phyloP scores from a whole-genome alignment of 2,797 vertebrate genomes.

The Pipistrellus pygmaeus region DNA sequence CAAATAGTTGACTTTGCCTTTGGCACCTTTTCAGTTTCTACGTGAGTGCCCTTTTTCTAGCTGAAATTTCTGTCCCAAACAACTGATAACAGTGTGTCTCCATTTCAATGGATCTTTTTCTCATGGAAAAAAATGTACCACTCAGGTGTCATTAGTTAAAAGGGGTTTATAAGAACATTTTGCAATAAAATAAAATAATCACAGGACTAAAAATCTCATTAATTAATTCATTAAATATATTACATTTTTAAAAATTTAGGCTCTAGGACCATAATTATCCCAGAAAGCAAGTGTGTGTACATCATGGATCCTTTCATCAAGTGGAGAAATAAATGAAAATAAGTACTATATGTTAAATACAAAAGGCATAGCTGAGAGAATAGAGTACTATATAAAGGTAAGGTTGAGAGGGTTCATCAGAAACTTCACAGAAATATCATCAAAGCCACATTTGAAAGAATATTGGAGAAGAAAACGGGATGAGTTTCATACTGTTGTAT shows the following conservation, averaged over 20 bases:
- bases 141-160: background rate
- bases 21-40: background rate
- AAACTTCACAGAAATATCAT: background rate
- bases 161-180: background rate
- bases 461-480: background rate
- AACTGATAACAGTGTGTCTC: background rate
- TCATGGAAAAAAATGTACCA: background rate
- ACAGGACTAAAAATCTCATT: background rate
- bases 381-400: background rate
- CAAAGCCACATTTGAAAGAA: background rate
- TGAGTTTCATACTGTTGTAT: background rate
- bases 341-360: background rate
- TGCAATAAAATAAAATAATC: conserved; percentile 34
- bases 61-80: background rate
- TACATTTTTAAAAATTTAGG: background rate
- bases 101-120: background rate
- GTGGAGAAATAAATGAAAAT: background rate
- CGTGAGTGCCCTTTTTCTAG: background rate
- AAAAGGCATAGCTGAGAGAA: background rate
- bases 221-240: conserved; percentile 2
- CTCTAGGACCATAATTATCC: background rate
- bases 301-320: background rate
- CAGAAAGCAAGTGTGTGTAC: background rate
- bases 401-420: background rate
- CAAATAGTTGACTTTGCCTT: background rate